phyloP scores from a whole-genome alignment of 2,888 invertebrate species.

The Gnatocerus cornutus region DNA sequence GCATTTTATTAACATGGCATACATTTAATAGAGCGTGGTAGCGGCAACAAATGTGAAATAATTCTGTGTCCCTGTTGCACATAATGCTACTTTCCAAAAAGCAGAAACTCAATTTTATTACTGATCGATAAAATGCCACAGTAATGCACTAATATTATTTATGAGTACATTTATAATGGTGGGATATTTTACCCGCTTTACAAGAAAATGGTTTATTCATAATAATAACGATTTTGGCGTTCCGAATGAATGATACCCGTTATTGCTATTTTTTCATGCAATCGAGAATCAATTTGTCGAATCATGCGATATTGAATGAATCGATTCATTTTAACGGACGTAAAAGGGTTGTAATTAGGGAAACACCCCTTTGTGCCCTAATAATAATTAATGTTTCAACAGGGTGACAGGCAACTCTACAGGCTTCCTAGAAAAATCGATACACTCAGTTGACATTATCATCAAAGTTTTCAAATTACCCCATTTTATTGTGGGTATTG shows the following conservation, averaged over 20 bases:
- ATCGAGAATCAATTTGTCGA: no score
- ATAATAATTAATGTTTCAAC: slow-evolving; percentile 18
- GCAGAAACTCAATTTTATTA: slow-evolving; percentile 2
- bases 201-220: no score
- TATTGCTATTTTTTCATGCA: no score
- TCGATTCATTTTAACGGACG: no score
- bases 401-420: slow-evolving; percentile 4
- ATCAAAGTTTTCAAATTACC: background rate
- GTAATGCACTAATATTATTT: slow-evolving; percentile 3
- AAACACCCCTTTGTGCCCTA: background rate
- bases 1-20: slow-evolving; percentile 50
- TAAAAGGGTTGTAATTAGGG: no score
- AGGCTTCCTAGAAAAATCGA: slow-evolving; percentile 12
- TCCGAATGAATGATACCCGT: slow-evolving; percentile 14
- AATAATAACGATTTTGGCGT: slow-evolving; percentile 2
- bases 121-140: slow-evolving; percentile 7
- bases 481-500: no score
- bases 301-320: slow-evolving; percentile 3
- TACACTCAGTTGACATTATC: background rate
- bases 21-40: slow-evolving; percentile 51
- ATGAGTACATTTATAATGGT: background rate
- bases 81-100: slow-evolving; percentile 42
- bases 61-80: slow-evolving; percentile 46
- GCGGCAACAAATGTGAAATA: slow-evolving; percentile 48
- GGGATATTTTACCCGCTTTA: slow-evolving; percentile 1